A percentile compares a stretch with the other conserved stretches of the same genome.
Conservation (phyloP, 2,888 invertebrate species). For the Lapara coniferarum region DNA sequence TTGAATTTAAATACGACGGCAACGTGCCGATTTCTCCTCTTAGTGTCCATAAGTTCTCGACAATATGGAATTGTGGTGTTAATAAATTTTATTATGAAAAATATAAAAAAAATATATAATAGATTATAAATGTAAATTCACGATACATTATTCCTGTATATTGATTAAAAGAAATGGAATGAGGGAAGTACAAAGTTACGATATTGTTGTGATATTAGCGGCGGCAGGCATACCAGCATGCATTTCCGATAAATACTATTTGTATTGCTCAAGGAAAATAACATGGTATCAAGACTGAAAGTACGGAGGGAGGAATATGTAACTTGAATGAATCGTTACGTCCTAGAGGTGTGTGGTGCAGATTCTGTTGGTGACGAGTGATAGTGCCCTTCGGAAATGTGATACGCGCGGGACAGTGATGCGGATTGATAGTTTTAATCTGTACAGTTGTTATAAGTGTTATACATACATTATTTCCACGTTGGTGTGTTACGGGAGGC, state of each 20-base stretch:
- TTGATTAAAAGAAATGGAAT: constrained; percentile 42
- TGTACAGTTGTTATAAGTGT: constrained; percentile 74
- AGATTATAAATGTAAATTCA: constrained; percentile 46
- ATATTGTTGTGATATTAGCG: constrained; percentile 56
- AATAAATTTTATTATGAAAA: constrained; percentile 64
- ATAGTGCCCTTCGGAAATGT: constrained; percentile 71
- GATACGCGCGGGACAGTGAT: constrained; percentile 62
- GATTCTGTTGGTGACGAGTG: constrained; percentile 42
- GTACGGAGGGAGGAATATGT: constrained; percentile 49
- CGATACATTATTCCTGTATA: constrained; percentile 51
- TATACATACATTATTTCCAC: constrained; percentile 72
- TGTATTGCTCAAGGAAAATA: constrained; percentile 39
- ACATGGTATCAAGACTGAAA: constrained; percentile 43
- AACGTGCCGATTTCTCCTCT: not conserved
- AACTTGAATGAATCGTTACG: constrained; percentile 48
- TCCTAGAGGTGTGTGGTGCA: constrained; percentile 39
- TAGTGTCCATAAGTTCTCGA: constrained; percentile 49
- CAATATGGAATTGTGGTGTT: constrained; percentile 74
- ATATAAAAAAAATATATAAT: constrained; percentile 59
- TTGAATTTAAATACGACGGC: constrained; percentile 7
- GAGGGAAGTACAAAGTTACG: constrained; percentile 65
- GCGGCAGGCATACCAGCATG: constrained; percentile 44
- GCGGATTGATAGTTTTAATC: constrained; percentile 59
- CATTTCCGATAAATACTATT: constrained; percentile 43
- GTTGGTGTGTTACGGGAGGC: constrained; percentile 62